Evolutionary conservation across 2,113 vertebrate species (phyloP).

Genomic region (Pyrgilauda ruficollis): DNA sequence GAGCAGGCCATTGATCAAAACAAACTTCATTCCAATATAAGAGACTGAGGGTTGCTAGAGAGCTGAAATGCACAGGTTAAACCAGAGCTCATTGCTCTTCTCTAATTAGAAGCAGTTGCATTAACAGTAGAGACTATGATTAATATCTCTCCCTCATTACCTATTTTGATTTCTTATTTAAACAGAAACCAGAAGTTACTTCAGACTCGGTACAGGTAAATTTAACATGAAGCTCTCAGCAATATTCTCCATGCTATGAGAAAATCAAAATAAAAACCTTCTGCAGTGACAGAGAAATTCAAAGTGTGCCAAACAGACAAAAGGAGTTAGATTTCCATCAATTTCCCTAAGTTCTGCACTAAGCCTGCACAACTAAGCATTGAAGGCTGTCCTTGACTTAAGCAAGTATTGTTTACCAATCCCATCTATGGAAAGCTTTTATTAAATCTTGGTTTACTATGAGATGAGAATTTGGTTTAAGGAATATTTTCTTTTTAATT

Average conservation of each 20-base stretch:
- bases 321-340: not conserved
- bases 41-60: not conserved
- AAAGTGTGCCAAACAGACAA: not conserved
- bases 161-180: not conserved
- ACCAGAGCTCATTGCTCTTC: not conserved
- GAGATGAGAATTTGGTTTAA: not conserved
- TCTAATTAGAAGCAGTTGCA: not conserved
- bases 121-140: not conserved
- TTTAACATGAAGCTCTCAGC: not conserved
- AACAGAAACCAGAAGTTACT: not conserved
- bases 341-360: not conserved
- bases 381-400: not conserved
- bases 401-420: not conserved
- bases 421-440: not conserved
- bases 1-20: not conserved
- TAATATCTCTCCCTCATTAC: not conserved
- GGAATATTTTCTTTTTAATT: not conserved
- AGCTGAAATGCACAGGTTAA: not conserved
- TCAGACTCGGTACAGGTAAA: not conserved
- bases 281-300: not conserved
- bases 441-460: not conserved
- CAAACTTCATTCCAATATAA: not conserved
- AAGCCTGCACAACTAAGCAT: not conserved
- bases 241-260: not conserved
- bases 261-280: not conserved